Base-by-base conservation (phyloP, 2,888 invertebrate genomes). In the Alloplasta piceator region DNA sequence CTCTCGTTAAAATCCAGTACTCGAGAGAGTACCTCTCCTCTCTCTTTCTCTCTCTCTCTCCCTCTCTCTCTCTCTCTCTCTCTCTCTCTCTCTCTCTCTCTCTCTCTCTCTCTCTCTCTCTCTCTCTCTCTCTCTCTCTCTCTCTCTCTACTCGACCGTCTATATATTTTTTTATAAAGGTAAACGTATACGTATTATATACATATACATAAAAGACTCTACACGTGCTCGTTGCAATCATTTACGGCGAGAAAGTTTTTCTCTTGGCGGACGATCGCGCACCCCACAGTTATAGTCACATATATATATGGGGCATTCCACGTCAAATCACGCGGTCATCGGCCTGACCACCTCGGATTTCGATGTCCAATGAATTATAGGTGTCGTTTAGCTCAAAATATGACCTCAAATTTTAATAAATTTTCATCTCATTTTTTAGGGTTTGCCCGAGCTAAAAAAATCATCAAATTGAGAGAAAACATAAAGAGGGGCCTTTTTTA, bases 201-300 rank as follows among this genome's bases (percentile, higher is more conserved):
- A 10, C 41, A 55, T 10, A 52, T 1, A 9, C 6, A 43, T 72
- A 41, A 16, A 58, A 50, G 70, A 67, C 60, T 64, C 60, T 10
- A 75, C 80, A 80, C 75, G 46, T 60, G 63, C 72, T 52, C 58
- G 77, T 61, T 75, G 83, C 48, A 55, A 39, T 79, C 86, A 71
- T 88, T 88, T 87, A 87, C 87, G 87, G 87, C 86, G 88, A 86
- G 88, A 87, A 88, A 87, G 87, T 87, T 82, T 87, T 78, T 81
- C 73, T 81, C 55, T 52, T 48, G 50, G 68, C 73, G 63, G 50
- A 76, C 52, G 72, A 71, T 64, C 80, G 71, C 56, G 71, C 61
- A 58, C 63, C 72, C 56, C 39, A 50, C 16, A 41, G 36, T 55
- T 16, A 36, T 36, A 52, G 14, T 39, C 6, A 1, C 38, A 38